Evolutionary conservation across 1,140 invertebrate species (phyloP), one percentile per base, ranked within the genome.

Genomic region (Eriosoma lanigerum): DNA sequence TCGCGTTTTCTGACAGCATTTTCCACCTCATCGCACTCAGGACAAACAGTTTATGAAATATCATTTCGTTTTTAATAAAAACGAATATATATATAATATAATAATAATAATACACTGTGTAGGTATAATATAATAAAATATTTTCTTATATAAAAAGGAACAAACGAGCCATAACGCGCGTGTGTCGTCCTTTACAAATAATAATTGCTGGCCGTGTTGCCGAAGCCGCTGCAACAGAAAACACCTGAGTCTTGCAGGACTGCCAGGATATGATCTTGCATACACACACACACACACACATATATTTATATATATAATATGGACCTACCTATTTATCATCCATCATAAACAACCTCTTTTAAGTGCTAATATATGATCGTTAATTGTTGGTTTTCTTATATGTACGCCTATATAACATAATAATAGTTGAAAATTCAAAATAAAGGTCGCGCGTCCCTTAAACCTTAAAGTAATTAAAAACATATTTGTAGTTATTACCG

Each of bases 1-100:
- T 58, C 56, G 38, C 56, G 32, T 60, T 26, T 48, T 60, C 73
- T 60, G 73, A 48, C 75, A 48, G 44, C 21, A 78, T 78, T 78
- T 78, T 78, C 56, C 75, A 44, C 56, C 75, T 78, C 75, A 21
- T 78, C 38, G 75, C 32, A 78, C 54, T 62, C 24, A 38, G 46
- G 56, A 78, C 75, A 78, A 78, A 78, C 75, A 78, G 75, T 78
- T 78, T 78, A 78, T 78, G 19, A 78, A 78, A 78, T 78, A 78
- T 78, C 75, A 78, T 78, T 78, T 62, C 56, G 29, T 62, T 78
- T 62, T 78, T 62, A 26, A 78, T 78, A 78, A 78, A 38, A 78
- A 78, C 38, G n/a, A 15, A 26, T 78, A 60, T 48, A 46, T 48
- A 70, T 44, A 75, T 38, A 38, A 38, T 38, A 70, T 70, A 70